Percentiles rank a stretch among this genome's conserved stretches.
phyloP scores from a whole-genome alignment of 2,888 invertebrate genomes.

The Drosophila acutilabella region DNA sequence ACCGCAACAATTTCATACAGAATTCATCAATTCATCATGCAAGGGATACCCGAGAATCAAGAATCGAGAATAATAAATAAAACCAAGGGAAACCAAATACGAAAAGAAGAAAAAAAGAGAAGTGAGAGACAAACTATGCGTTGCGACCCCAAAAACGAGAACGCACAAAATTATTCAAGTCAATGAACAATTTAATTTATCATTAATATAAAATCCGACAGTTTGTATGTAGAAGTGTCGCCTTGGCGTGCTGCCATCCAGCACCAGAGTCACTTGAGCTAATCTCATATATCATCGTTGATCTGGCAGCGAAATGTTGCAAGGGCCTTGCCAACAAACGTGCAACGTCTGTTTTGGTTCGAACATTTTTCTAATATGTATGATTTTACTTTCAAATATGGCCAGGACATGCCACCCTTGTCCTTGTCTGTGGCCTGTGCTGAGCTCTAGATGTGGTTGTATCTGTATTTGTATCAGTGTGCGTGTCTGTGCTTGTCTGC shows the following conservation, averaged over 20 bases:
- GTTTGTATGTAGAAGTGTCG: slow-evolving; percentile 63
- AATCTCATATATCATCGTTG: slow-evolving; percentile 80
- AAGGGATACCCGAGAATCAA: slow-evolving; percentile 10
- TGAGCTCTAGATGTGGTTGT: not conserved
- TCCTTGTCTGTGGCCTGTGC: slow-evolving; percentile 26
- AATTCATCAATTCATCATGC: slow-evolving; percentile 71
- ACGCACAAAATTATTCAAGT: slow-evolving; percentile 80
- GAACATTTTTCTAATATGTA: slow-evolving; percentile 71
- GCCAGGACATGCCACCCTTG: slow-evolving; percentile 36
- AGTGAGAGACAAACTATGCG: slow-evolving; percentile 55
- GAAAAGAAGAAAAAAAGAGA: not conserved
- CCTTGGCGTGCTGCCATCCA: slow-evolving; percentile 73
- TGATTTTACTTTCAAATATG: slow-evolving; percentile 79
- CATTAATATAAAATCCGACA: slow-evolving; percentile 81
- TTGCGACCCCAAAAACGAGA: slow-evolving; percentile 61
- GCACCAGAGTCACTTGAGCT: slow-evolving; percentile 68
- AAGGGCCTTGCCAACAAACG: slow-evolving; percentile 8
- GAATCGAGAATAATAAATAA: slow-evolving; percentile 7
- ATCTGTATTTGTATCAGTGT: not conserved
- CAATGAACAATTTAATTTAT: slow-evolving; percentile 82
- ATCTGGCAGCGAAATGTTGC: slow-evolving; percentile 48
- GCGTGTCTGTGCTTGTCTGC: slow-evolving; percentile 39
- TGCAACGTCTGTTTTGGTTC: slow-evolving; percentile 42
- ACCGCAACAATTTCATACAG: slow-evolving; percentile 39
- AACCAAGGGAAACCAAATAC: not conserved